A percentile compares a stretch with the other conserved stretches of the same genome.
Conservation (phyloP, 2,113 vertebrate species). For the Octodon degus region DNA sequence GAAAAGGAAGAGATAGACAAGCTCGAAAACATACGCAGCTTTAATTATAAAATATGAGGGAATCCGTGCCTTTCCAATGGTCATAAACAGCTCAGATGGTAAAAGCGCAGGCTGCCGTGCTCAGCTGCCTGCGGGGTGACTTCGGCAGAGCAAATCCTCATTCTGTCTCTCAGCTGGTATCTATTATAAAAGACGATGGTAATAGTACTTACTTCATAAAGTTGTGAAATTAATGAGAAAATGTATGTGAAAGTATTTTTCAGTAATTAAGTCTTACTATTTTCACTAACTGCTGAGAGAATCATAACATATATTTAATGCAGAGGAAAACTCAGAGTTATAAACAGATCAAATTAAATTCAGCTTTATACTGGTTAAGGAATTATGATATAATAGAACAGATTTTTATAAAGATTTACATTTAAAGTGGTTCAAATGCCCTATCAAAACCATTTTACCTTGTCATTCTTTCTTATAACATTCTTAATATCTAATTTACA, state of each 20-base stretch:
- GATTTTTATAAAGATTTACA: background rate
- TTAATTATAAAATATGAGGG: conserved; percentile 32
- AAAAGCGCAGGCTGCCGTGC: background rate
- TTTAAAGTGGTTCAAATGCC: background rate
- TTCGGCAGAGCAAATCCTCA: background rate
- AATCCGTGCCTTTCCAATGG: background rate
- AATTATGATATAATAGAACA: background rate
- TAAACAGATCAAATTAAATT: conserved; percentile 42
- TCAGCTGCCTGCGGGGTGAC: background rate
- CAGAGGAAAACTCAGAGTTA: conserved; percentile 17
- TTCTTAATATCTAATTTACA: background rate
- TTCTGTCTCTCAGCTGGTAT: conserved; percentile 35
- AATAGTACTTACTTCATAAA: conserved; percentile 30
- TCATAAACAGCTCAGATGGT: background rate
- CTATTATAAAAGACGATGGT: conserved; percentile 18
- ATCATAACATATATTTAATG: conserved; percentile 44
- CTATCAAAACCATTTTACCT: background rate
- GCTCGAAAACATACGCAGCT: background rate
- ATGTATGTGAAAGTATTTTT: conserved; percentile 30
- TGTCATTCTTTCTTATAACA: background rate
- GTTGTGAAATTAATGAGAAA: conserved; percentile 63
- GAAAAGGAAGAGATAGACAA: background rate
- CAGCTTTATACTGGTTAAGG: background rate
- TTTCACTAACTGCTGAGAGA: conserved; percentile 59
- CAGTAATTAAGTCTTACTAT: conserved; percentile 62